Conservation (phyloP, 2,888 invertebrate genomes). For the Drosophila pseudotalamancana region DNA sequence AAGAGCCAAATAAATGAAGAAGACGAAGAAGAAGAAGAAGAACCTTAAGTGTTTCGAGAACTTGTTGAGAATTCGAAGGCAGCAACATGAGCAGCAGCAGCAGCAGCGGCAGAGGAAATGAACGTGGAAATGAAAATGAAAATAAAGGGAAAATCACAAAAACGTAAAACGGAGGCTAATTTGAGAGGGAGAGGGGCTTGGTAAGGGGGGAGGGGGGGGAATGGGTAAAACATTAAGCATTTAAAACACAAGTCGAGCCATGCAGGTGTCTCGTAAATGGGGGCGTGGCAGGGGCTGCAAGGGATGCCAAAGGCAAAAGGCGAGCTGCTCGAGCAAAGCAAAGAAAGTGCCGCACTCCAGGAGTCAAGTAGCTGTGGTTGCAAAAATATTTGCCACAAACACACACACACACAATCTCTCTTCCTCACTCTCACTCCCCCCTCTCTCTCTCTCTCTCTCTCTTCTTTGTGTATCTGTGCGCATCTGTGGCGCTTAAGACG, state of each 20-base stretch:
- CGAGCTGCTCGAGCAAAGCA: slow-evolving; percentile 15
- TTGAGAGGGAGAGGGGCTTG: slow-evolving; percentile 15
- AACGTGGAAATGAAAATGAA: not conserved
- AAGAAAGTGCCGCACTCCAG: slow-evolving; percentile 73
- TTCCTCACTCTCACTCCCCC: not conserved
- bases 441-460: not conserved
- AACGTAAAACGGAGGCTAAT: slow-evolving; percentile 43
- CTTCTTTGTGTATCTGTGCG: slow-evolving; percentile 28
- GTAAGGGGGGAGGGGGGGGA: not conserved
- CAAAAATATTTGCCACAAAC: slow-evolving; percentile 52
- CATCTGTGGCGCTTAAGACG: slow-evolving; percentile 49
- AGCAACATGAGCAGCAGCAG: not conserved
- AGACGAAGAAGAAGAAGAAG: not conserved
- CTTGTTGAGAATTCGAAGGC: slow-evolving; percentile 31
- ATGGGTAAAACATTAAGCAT: slow-evolving; percentile 20
- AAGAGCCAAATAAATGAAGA: not conserved
- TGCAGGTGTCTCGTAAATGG: too few species aligned
- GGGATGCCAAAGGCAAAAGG: slow-evolving; percentile 19
- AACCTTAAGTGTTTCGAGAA: slow-evolving; percentile 7
- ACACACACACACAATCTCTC: not conserved
- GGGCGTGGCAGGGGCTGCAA: slow-evolving; percentile 36
- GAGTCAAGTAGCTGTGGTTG: slow-evolving; percentile 77
- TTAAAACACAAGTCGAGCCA: slow-evolving; percentile 7
- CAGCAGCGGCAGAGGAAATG: slow-evolving; percentile 6
- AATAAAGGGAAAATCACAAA: slow-evolving; percentile 22